Base-by-base conservation (phyloP, 2,113 vertebrate genomes). In the Hippopotamus amphibius region DNA sequence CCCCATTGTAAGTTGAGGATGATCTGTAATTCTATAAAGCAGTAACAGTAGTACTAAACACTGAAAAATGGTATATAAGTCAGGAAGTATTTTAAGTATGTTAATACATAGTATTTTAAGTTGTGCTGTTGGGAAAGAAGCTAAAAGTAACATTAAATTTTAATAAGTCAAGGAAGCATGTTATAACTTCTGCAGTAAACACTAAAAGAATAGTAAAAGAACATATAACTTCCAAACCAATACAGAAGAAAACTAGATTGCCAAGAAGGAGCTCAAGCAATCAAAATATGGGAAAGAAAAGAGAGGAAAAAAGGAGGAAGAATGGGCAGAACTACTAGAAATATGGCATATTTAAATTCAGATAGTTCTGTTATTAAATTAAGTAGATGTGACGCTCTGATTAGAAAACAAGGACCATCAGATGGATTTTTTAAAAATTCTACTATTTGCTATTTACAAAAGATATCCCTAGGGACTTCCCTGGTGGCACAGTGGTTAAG, bases 121-220 rank as follows among this genome's bases (percentile, higher is more conserved):
- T 87, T 82, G 33, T 79, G 8, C 80, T 72, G 10, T 41, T 95
- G 83, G 26, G n/a, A 41, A 68, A 84, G n/a, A 84, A 13, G 14
- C 2, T 88, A 85, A 88, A 95, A 88, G 37, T 61, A 85, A 46
- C 66, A 59, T 61, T 88, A 89, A 65, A 80, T 92, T 84, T 97
- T 57, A 88, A 26, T 84, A 80, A 94, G 80, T 92, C 17, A 30
- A 41, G 26, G 59, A 77, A 76, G 16, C 10, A 61, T 63, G 3
- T 63, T 85, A 30, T 85, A 85, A 94, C 28, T 8, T 80, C 33
- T 80, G 16, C 41, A 19, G 68, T 66, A 93, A 76, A 24, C 65
- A 71, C 66, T 76, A 21, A 87, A 87, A 90, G 21, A 85, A 69
- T 28, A 77, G 3, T 41, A 77, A 88, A 85, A 89, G 15, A 19